A percentile compares a stretch with the other conserved stretches of the same genome.
phyloP scores from a whole-genome alignment of 2,888 invertebrate genomes.

The Phyto melanocephala region DNA sequence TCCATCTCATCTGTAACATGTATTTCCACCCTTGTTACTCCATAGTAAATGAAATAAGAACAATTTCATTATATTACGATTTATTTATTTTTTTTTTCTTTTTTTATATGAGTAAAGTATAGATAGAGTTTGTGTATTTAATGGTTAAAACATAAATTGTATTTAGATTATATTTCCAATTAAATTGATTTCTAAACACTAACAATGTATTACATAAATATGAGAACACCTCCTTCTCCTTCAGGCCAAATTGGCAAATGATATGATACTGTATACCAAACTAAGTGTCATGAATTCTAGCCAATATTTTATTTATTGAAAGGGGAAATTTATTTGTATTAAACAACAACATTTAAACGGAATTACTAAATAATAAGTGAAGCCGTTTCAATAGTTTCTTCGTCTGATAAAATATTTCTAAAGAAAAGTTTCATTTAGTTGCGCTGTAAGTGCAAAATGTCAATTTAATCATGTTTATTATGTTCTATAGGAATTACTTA shows the following conservation, averaged over 20 bases:
- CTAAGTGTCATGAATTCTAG: not conserved
- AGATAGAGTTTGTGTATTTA: not conserved
- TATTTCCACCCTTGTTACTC: no score
- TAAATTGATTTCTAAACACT: not conserved
- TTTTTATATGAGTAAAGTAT: no score
- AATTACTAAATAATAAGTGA: not conserved
- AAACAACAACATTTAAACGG: not conserved
- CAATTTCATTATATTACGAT: no score
- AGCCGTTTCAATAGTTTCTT: not conserved
- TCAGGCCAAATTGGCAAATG: not conserved
- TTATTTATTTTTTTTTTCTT: no score
- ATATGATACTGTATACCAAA: not conserved
- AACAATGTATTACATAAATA: not conserved
- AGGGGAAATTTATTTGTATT: not conserved
- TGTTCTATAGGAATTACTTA: not conserved
- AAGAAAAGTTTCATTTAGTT: not conserved
- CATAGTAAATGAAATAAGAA: no score
- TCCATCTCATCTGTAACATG: no score
- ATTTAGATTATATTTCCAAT: constrained; percentile 1
- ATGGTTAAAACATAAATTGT: not conserved
- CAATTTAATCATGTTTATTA: not conserved
- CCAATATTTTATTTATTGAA: not conserved
- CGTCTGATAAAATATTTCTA: not conserved
- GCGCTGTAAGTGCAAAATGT: not conserved
- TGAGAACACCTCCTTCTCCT: not conserved